These are phyloP conservation scores for Euphysa ruthae DNA, from an alignment of 30 jellyfish, hydroid and myxozoan genomes.

Conservation along the genomic window DNA sequence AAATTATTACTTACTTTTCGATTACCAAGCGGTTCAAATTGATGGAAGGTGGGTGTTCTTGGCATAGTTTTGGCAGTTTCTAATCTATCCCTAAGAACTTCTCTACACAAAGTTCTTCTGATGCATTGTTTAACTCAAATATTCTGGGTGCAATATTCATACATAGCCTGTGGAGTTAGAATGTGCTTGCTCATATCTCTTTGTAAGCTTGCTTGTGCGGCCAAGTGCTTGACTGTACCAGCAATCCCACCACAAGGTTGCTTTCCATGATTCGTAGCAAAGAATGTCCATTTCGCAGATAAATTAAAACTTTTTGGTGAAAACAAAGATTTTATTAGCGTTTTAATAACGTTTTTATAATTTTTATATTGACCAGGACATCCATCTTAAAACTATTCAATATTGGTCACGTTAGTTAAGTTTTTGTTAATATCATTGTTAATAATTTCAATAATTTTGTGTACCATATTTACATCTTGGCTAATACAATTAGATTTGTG, in stretches of 20 bases:
- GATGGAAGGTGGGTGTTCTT: constrained; percentile 31
- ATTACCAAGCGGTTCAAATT: constrained; percentile 30
- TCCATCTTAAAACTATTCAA: constrained; percentile 3
- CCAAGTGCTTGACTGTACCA: constrained; percentile 17
- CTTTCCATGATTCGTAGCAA: not conserved
- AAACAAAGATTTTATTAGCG: not conserved
- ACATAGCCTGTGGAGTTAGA: constrained; percentile 26
- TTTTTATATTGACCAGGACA: constrained; percentile 22
- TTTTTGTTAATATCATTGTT: too few species aligned
- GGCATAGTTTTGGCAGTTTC: constrained; percentile 27
- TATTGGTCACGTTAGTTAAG: too few species aligned
- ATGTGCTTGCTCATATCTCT: constrained; percentile 27
- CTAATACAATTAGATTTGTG: not conserved
- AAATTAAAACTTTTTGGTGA: not conserved
- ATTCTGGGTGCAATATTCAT: constrained; percentile 18
- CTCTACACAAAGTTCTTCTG: constrained; percentile 16
- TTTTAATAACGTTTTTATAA: constrained; percentile 9
- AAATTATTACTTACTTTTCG: too few species aligned
- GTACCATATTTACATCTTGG: too few species aligned
- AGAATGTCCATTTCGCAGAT: not conserved
- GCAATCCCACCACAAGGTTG: constrained; percentile 7
- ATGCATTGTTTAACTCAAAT: not conserved
- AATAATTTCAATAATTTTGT: too few species aligned
- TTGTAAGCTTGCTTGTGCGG: constrained; percentile 67
- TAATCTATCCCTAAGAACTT: constrained; percentile 18